Percentiles rank a stretch among this genome's conserved stretches.
These are phyloP conservation scores for human (Homo sapiens) DNA, from an alignment of 2,113 vertebrate genomes.

Conservation along the genomic window GRCh38 chr7:139805001-139805500, in stretches of 20 bases:
- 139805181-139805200: not conserved
- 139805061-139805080: not conserved
- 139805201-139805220: not conserved
- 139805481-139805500: no score
- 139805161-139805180: not conserved
- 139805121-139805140: not conserved
- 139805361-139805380: no score
- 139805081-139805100: not conserved
- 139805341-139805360: not conserved
- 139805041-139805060: not conserved
- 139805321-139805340: not conserved
- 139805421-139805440: not conserved
- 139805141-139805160: not conserved
- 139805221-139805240: not conserved
- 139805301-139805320: not conserved
- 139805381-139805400: not conserved
- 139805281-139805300: not conserved
- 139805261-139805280: not conserved
- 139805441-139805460: not conserved
- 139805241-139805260: not conserved
- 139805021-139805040: not conserved
- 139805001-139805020: not conserved
- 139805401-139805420: not conserved
- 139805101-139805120: rapidly evolving
- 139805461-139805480: not conserved